Percentiles rank a stretch among this genome's conserved stretches.
phyloP scores from a whole-genome alignment of 2,888 invertebrate species.

The Diaphora mendica region DNA sequence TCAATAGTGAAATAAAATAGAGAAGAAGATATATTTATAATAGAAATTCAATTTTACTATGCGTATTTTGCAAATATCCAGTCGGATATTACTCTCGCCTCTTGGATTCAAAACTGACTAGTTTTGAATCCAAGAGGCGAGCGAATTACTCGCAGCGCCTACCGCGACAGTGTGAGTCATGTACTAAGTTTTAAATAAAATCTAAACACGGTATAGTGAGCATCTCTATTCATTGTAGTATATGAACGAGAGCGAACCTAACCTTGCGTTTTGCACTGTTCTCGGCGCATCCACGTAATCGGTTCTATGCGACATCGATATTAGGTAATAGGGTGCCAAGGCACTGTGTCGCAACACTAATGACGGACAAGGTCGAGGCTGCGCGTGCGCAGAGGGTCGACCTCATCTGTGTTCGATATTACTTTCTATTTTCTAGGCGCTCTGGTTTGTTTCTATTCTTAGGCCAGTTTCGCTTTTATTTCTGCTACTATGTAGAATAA shows the following conservation, averaged over 20 bases:
- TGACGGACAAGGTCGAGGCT: slow-evolving; percentile 65
- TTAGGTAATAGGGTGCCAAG: slow-evolving; percentile 53
- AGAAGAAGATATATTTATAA: too few relatives aligned
- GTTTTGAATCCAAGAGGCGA: too few relatives aligned
- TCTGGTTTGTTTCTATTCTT: slow-evolving; percentile 36
- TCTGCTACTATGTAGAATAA: slow-evolving; percentile 10
- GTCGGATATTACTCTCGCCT: too few relatives aligned
- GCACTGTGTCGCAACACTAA: slow-evolving; percentile 55
- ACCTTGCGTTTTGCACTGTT: slow-evolving; percentile 40
- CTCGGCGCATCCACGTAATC: slow-evolving; percentile 41
- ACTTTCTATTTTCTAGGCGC: slow-evolving; percentile 58
- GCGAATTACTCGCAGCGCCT: too few relatives aligned
- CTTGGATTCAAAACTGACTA: too few relatives aligned
- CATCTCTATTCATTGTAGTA: neutral
- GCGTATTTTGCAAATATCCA: too few relatives aligned
- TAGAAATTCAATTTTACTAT: too few relatives aligned
- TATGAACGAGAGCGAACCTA: slow-evolving; percentile 22
- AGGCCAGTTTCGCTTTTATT: slow-evolving; percentile 39
- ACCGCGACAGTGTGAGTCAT: too few relatives aligned
- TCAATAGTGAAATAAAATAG: too few relatives aligned
- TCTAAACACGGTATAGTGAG: neutral
- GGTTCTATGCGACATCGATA: slow-evolving; percentile 46
- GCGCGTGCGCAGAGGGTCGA: slow-evolving; percentile 51
- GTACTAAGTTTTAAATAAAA: neutral
- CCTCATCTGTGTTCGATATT: slow-evolving; percentile 52